Conservation (phyloP, 2,113 vertebrate species). For the Zapus hudsonius region DNA sequence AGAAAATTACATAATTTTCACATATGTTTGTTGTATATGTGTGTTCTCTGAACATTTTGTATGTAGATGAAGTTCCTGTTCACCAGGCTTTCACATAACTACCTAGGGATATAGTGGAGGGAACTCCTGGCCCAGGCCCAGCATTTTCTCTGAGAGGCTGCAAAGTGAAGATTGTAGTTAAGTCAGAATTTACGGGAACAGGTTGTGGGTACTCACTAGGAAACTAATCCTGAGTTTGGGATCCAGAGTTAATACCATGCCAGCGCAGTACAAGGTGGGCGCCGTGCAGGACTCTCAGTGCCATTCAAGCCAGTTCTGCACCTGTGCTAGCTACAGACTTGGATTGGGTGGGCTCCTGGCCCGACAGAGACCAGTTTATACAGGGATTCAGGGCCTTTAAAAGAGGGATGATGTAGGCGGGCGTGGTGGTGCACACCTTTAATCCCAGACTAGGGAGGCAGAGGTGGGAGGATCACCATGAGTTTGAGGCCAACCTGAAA, state of each 20-base stretch:
- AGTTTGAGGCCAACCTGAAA: too few relatives aligned
- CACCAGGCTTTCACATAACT: neutral
- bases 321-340: neutral
- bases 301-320: neutral
- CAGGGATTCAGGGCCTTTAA: neutral
- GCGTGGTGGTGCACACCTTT: too few relatives aligned
- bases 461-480: too few relatives aligned
- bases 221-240: slow-evolving; percentile 47
- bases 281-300: neutral
- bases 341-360: neutral
- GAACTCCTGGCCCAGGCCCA: neutral
- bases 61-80: neutral
- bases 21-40: neutral
- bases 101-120: neutral
- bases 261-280: neutral
- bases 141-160: slow-evolving; percentile 18
- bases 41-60: slow-evolving; percentile 12
- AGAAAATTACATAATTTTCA: neutral
- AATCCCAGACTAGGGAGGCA: too few relatives aligned
- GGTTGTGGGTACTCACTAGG: neutral
- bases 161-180: slow-evolving; percentile 14
- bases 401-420: too few relatives aligned
- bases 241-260: slow-evolving; percentile 10
- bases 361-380: neutral
- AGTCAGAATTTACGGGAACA: neutral